A percentile compares a stretch with the other conserved stretches of the same genome.
These are phyloP conservation scores for Todiramphus saurophagus DNA, from an alignment of 2,113 vertebrate genomes.

Conservation along the genomic window DNA sequence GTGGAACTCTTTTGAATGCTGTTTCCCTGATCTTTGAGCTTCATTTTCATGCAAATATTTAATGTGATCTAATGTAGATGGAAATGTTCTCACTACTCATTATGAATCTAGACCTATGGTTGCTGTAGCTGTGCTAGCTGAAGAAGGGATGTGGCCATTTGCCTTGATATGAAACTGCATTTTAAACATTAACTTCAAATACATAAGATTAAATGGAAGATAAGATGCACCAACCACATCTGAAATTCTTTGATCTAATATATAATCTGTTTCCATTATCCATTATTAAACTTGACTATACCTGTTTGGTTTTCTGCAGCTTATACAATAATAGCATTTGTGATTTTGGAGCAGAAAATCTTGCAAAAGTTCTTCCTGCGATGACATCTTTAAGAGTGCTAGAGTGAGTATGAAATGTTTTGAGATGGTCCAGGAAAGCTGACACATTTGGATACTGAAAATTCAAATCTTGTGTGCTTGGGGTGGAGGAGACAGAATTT, in stretches of 20 bases:
- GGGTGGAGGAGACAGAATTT: not conserved
- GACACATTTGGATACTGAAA: not conserved
- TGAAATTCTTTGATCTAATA: not conserved
- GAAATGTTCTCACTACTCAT: not conserved
- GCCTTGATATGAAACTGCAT: not conserved
- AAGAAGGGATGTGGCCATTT: not conserved
- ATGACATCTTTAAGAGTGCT: slow-evolving; percentile 85
- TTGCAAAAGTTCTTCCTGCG: slow-evolving; percentile 83
- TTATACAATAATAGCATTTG: slow-evolving; percentile 89
- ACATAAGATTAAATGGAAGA: not conserved
- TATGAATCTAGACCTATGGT: not conserved
- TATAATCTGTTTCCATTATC: not conserved
- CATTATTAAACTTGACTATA: not conserved
- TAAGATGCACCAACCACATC: not conserved
- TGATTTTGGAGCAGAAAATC: slow-evolving; percentile 85
- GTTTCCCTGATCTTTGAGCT: not conserved
- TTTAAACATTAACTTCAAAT: not conserved
- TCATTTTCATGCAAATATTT: not conserved
- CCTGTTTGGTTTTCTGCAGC: slow-evolving; percentile 66
- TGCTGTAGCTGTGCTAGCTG: not conserved
- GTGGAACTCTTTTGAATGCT: not conserved
- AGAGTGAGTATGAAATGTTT: slow-evolving; percentile 82
- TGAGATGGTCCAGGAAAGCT: not conserved
- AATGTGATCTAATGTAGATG: not conserved
- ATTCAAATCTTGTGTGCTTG: not conserved